A percentile compares a stretch with the other conserved stretches of the same genome.
phyloP scores from a whole-genome alignment of 2,888 invertebrate species.

The Congeria kusceri region DNA sequence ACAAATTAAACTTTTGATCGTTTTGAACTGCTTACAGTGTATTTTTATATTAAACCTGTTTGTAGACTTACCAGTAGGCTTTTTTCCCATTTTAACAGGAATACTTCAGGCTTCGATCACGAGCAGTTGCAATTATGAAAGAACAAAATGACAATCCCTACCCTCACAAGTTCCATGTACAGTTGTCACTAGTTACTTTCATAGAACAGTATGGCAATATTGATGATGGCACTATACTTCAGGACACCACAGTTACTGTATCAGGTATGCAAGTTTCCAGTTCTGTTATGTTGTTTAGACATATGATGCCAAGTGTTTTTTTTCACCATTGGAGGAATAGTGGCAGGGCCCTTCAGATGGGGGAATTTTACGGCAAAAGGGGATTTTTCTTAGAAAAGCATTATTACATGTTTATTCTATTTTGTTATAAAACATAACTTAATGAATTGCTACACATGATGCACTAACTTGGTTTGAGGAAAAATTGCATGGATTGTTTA shows the following conservation, averaged over 20 bases:
- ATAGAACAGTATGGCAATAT: constrained; percentile 92
- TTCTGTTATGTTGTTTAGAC: too few species aligned
- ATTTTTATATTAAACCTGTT: neutral
- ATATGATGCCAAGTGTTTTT: too few species aligned
- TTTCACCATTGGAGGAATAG: too few species aligned
- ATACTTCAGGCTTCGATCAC: constrained; percentile 94
- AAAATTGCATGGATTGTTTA: too few species aligned
- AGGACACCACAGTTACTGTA: constrained; percentile 89
- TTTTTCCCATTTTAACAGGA: constrained; percentile 85
- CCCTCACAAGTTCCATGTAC: constrained; percentile 98
- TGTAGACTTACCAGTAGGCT: neutral
- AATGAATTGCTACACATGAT: too few species aligned
- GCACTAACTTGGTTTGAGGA: too few species aligned
- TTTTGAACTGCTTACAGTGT: neutral
- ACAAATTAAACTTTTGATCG: too few species aligned
- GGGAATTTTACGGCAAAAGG: too few species aligned
- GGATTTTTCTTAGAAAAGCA: too few species aligned
- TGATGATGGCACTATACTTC: constrained; percentile 89
- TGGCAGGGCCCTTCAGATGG: too few species aligned
- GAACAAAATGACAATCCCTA: constrained; percentile 92
- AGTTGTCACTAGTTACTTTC: constrained; percentile 94
- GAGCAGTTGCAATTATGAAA: constrained; percentile 93
- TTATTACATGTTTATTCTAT: too few species aligned
- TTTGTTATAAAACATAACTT: too few species aligned
- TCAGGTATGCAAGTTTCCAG: constrained; percentile 88